A percentile compares a stretch with the other conserved stretches of the same genome.
phyloP scores from a whole-genome alignment of 2,113 vertebrate genomes.

The Struthidea cinerea region DNA sequence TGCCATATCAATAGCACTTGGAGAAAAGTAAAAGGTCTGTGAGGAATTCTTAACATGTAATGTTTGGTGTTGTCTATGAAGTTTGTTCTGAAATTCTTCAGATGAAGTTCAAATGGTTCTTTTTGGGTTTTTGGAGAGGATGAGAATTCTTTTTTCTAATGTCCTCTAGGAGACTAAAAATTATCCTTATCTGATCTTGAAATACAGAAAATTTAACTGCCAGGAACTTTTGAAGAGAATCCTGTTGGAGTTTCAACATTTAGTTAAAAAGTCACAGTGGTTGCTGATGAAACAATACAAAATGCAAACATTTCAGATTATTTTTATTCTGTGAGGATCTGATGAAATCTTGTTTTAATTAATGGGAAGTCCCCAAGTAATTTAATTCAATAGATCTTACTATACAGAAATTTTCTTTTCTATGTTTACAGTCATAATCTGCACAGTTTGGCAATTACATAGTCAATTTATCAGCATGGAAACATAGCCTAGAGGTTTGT shows the following conservation, averaged over 20 bases:
- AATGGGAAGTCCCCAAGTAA: not conserved
- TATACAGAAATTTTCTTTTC: not conserved
- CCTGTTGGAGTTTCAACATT: not conserved
- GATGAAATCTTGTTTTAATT: not conserved
- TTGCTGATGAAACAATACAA: not conserved
- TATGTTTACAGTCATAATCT: not conserved
- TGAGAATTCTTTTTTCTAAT: not conserved
- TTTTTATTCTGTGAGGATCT: not conserved
- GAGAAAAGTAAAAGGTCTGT: not conserved
- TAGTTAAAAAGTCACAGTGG: not conserved
- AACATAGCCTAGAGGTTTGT: not conserved
- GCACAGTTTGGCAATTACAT: not conserved
- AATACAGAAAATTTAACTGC: not conserved
- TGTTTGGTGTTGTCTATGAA: not conserved
- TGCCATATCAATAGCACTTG: not conserved
- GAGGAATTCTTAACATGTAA: not conserved
- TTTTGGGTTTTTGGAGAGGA: not conserved
- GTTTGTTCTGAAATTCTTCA: not conserved
- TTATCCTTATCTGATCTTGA: not conserved
- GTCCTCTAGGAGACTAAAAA: not conserved
- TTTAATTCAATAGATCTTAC: not conserved
- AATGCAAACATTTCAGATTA: not conserved
- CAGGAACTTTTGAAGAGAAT: not conserved
- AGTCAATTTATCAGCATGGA: not conserved
- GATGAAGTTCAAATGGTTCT: not conserved